phyloP scores from a whole-genome alignment of 2,113 vertebrate genomes.

The Myiopsitta monachus region DNA sequence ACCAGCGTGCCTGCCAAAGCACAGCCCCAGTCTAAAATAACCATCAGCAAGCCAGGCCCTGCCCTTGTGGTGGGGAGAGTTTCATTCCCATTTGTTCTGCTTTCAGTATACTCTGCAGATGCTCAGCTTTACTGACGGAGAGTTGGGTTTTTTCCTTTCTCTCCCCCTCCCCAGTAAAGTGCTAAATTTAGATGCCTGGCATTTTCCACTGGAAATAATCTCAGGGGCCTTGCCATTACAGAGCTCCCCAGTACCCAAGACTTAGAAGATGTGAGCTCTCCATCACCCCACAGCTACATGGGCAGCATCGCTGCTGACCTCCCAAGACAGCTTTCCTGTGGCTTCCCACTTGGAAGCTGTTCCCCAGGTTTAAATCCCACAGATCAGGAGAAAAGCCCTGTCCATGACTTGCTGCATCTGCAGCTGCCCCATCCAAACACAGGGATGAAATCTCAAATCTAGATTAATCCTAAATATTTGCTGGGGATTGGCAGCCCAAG shows the following conservation, averaged over 20 bases:
- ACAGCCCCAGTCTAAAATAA: background rate
- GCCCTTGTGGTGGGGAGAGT: background rate
- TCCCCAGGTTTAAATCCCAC: background rate
- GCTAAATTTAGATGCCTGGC: background rate
- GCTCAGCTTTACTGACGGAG: background rate
- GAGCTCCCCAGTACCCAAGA: background rate
- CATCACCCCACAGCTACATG: background rate
- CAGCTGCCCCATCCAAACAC: background rate
- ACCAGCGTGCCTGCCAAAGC: background rate
- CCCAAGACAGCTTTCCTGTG: rapidly evolving
- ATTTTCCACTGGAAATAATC: background rate
- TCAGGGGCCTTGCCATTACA: rapidly evolving
- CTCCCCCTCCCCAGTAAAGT: background rate
- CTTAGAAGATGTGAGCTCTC: background rate
- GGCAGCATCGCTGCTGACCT: background rate
- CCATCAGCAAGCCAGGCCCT: background rate
- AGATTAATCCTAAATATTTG: background rate
- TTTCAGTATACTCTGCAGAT: background rate
- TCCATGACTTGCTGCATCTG: rapidly evolving
- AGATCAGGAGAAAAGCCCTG: background rate
- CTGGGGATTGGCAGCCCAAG: background rate
- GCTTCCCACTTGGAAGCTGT: background rate
- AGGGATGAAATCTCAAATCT: background rate
- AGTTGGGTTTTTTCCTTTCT: background rate
- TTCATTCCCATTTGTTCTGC: background rate